A percentile compares a stretch with the other conserved stretches of the same genome.
phyloP scores from a whole-genome alignment of 2,113 vertebrate species.

The Addax nasomaculatus region DNA sequence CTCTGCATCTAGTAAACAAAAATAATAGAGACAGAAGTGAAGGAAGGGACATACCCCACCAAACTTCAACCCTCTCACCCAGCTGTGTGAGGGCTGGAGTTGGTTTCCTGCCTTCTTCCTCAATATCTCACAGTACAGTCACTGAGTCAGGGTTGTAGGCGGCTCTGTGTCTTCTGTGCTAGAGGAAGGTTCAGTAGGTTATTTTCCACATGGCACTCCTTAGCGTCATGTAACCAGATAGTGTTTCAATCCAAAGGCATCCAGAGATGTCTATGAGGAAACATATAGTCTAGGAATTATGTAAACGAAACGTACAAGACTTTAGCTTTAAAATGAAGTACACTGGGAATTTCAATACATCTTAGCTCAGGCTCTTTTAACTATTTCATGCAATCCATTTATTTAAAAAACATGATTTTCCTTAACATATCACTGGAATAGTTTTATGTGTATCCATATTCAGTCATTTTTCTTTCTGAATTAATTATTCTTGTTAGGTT shows the following conservation, averaged over 20 bases:
- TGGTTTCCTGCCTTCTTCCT: neutral
- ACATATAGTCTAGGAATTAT: neutral
- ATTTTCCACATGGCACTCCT: neutral
- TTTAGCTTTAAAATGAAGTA: neutral
- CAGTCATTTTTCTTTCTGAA: neutral
- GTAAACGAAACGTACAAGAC: neutral
- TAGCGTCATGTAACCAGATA: neutral
- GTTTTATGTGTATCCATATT: neutral
- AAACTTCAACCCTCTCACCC: accelerated
- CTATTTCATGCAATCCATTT: neutral
- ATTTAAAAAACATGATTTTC: neutral
- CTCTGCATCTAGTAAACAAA: neutral
- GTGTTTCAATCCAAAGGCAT: neutral
- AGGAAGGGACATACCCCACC: neutral
- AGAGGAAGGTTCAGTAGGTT: neutral
- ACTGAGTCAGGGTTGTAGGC: neutral
- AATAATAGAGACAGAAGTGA: neutral
- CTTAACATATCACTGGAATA: neutral
- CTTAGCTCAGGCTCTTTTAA: neutral
- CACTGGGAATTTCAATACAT: neutral
- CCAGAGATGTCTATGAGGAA: neutral
- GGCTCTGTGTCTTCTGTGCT: neutral
- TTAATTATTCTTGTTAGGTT: neutral
- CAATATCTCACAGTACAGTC: neutral
- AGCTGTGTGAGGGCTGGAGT: accelerated